A percentile compares a stretch with the other conserved stretches of the same genome.
These are phyloP conservation scores for Megalops cyprinoides DNA, from an alignment of 2,797 vertebrate genomes.

Conservation along the genomic window DNA sequence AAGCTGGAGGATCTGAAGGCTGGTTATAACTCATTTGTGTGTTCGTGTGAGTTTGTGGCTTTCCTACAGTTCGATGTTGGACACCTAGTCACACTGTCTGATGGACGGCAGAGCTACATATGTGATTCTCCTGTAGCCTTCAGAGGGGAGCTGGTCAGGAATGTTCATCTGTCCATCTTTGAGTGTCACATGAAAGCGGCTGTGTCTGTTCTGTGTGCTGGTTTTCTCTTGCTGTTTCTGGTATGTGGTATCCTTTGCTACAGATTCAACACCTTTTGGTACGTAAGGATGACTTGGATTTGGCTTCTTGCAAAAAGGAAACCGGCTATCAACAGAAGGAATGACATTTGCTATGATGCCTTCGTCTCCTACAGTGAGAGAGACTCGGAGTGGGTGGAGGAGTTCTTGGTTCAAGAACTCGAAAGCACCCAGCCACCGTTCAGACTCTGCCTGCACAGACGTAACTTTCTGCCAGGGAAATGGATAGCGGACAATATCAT, in stretches of 20 bases:
- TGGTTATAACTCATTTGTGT: conserved; percentile 66
- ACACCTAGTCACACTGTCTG: conserved; percentile 46
- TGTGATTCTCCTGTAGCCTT: conserved; percentile 67
- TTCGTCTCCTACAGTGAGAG: conserved; percentile 80
- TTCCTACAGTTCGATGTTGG: conserved; percentile 48
- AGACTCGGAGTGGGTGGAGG: conserved; percentile 80
- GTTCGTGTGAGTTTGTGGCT: conserved; percentile 75
- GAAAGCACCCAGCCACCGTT: conserved; percentile 70
- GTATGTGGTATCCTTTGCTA: conserved; percentile 52
- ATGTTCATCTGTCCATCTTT: conserved; percentile 51
- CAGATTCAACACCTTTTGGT: conserved; percentile 70
- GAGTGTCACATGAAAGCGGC: conserved; percentile 66
- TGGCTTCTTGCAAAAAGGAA: conserved; percentile 78
- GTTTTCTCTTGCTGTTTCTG: conserved; percentile 51
- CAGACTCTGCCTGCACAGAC: conserved; percentile 77
- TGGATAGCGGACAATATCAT: conserved; percentile 85
- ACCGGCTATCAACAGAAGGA: conserved; percentile 52
- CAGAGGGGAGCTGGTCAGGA: conserved; percentile 49
- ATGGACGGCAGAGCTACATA: conserved; percentile 63
- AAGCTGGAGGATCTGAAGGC: conserved; percentile 65
- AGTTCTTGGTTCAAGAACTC: conserved; percentile 71
- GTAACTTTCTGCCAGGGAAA: conserved; percentile 79
- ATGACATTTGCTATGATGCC: conserved; percentile 63
- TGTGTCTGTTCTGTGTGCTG: conserved; percentile 52
- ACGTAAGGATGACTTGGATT: conserved; percentile 76